Base-by-base conservation (phyloP, 2,888 invertebrate species). In the Trilocha varians region DNA sequence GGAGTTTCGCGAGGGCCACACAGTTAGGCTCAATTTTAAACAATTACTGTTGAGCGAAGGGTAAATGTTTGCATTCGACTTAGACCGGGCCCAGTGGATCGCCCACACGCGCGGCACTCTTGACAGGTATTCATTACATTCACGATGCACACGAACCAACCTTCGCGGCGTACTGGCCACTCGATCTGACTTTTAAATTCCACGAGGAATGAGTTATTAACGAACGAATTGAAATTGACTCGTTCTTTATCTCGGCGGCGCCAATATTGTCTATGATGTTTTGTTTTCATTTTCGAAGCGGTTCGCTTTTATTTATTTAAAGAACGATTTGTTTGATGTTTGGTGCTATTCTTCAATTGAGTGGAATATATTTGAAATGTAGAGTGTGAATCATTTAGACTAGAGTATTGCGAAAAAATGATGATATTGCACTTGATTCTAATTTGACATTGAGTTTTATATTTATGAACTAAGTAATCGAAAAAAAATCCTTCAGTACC, bases 11-110 rank as follows among this genome's bases (percentile, higher is more conserved):
- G 51, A 69, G 74, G 83, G 76, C 84, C 84, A 84, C 84, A 84
- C 84, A 82, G 84, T 84, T 84, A 82, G 83, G 80, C 76, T 78
- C 84, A 84, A 85, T 85, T 85, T 85, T 84, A 83, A 84, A 85
- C 85, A 85, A 85, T 85, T 84, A 84, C 82, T 74, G 77, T 67
- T 77, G 79, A 78, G 77, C 78, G 79, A 77, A 78, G 77, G 80
- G 84, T 75, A 84, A 84, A 85, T 84, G 83, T 85, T 85, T 85
- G 79, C 79, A 61, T 84, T 82, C 82, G 82, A 80, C 78, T 82
- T 82, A 79, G 79, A 73, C 63, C 70, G 55, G 57, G 53, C 58
- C 46, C 61, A 52, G 58, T 51, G 73, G 66, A 72, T 70, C 82
- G 84, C 79, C 84, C 85, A 85, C 85, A 83, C 85, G 78, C 83